Evolutionary conservation across 2,113 vertebrate species (phyloP).

Genomic region (Platysteira castanea): DNA sequence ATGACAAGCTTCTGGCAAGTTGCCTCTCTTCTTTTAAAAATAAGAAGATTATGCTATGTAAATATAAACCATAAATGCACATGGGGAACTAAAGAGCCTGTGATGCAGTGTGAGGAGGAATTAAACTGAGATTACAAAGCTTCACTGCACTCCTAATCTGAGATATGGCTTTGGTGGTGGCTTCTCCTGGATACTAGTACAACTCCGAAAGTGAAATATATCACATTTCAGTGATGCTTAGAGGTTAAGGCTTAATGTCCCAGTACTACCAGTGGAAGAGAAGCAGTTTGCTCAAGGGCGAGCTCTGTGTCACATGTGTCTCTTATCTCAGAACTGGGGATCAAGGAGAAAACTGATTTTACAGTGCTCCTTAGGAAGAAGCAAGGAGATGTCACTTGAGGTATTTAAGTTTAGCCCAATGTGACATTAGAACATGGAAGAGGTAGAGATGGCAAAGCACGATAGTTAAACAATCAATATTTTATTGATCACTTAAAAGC

Average conservation of each 20-base stretch:
- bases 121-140: neutral
- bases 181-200: neutral
- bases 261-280: neutral
- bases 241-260: neutral
- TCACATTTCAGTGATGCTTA: neutral
- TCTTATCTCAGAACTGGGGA: neutral
- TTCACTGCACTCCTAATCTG: neutral
- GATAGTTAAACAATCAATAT: neutral
- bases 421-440: neutral
- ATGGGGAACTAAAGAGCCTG: neutral
- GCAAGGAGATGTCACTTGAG: neutral
- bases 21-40: neutral
- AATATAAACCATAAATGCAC: neutral
- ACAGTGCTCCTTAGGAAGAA: neutral
- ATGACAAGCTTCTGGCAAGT: neutral
- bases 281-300: neutral
- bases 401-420: neutral
- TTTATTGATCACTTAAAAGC: constrained; percentile 3
- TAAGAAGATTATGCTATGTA: neutral
- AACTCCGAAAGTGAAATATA: neutral
- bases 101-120: neutral
- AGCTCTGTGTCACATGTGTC: neutral
- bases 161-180: neutral
- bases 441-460: neutral
- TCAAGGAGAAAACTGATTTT: neutral